A percentile compares a stretch with the other conserved stretches of the same genome.
These are phyloP conservation scores for Nematostella vectensis DNA, from an alignment of 92 coral and sea anemone species.

Conservation along the genomic window DNA sequence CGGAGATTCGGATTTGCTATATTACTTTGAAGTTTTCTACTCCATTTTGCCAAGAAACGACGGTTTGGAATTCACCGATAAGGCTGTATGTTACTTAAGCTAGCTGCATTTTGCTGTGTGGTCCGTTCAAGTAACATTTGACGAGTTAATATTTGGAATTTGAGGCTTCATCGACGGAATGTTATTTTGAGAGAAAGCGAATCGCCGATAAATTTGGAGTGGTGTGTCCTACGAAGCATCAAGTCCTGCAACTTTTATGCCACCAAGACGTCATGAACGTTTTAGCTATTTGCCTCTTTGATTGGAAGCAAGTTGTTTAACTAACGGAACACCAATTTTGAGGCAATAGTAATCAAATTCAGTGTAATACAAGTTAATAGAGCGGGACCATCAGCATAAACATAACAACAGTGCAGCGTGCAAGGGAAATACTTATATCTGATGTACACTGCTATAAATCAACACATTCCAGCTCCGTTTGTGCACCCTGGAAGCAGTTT, in stretches of 20 bases:
- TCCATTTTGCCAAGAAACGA: constrained; percentile 28
- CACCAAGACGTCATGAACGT: too few species aligned
- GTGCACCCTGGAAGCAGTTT: neutral
- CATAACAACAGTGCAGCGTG: too few species aligned
- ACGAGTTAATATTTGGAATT: constrained; percentile 27
- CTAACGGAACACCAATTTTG: constrained; percentile 27
- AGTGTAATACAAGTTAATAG: constrained; percentile 8
- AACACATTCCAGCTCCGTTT: too few species aligned
- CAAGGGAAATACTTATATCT: too few species aligned
- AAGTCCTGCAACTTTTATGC: too few species aligned
- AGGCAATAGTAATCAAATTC: constrained; percentile 19
- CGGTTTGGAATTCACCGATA: constrained; percentile 3
- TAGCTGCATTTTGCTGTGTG: constrained; percentile 11
- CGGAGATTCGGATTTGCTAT: constrained; percentile 18
- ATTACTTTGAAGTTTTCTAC: constrained; percentile 29
- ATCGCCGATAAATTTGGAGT: too few species aligned
- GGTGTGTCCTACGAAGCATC: too few species aligned
- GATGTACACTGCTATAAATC: too few species aligned
- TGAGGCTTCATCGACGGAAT: constrained; percentile 43
- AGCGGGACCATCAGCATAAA: neutral
- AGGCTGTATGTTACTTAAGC: constrained; percentile 21
- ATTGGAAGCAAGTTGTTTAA: constrained; percentile 10
- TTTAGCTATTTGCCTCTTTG: too few species aligned
- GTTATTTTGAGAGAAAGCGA: constrained; percentile 58
- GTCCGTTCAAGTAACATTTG: constrained; percentile 34